Percentiles rank a stretch among this genome's conserved stretches.
phyloP scores from a whole-genome alignment of 2,113 vertebrate species.

The Neotoma lepida region DNA sequence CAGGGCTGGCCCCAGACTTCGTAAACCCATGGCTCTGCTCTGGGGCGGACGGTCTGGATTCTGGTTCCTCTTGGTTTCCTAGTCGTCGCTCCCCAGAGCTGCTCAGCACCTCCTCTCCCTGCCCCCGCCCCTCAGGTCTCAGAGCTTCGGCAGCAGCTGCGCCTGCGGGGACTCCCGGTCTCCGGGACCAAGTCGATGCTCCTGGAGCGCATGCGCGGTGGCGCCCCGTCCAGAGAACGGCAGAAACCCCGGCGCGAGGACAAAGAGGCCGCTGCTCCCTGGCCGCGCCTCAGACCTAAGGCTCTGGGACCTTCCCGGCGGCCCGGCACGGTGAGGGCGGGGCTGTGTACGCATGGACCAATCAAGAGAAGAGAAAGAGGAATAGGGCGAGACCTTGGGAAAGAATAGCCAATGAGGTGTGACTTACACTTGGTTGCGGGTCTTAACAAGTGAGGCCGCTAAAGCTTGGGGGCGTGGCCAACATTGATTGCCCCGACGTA shows the following conservation, averaged over 20 bases:
- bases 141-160: conserved; percentile 92
- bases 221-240: conserved; percentile 78
- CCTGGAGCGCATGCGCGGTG: conserved; percentile 90
- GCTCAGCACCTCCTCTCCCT: not conserved
- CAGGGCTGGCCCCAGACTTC: not conserved
- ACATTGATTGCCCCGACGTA: no score
- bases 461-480: not conserved
- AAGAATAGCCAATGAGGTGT: not conserved
- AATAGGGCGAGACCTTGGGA: not conserved
- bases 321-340: conserved; percentile 78
- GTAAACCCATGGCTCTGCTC: not conserved
- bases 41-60: not conserved
- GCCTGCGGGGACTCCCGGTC: conserved; percentile 92
- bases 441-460: not conserved
- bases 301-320: conserved; percentile 74
- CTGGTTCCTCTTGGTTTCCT: not conserved
- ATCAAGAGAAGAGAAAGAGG: conserved; percentile 83
- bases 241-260: conserved; percentile 80
- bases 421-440: not conserved
- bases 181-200: conserved; percentile 93
- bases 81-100: not conserved
- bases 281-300: conserved; percentile 69
- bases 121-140: conserved; percentile 86
- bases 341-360: conserved; percentile 85
- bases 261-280: not conserved